Percentiles rank a stretch among this genome's conserved stretches.
These are phyloP conservation scores for Zaprionus capensis DNA, from an alignment of 1,140 invertebrate species.

Conservation along the genomic window DNA sequence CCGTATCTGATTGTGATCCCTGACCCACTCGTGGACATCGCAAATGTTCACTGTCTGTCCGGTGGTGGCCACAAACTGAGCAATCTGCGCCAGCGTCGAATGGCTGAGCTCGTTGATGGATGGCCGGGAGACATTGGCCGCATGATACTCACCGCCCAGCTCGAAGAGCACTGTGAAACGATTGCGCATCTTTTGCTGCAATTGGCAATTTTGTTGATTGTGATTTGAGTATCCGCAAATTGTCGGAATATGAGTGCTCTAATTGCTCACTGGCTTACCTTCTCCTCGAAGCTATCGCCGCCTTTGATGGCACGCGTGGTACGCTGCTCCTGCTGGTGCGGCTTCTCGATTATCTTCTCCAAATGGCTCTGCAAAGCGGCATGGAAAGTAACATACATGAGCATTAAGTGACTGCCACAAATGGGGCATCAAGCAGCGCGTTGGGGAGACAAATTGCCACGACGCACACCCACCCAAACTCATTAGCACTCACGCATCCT, in stretches of 20 bases:
- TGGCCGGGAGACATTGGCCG: slow-evolving; percentile 82
- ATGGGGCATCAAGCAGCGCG: slow-evolving; percentile 46
- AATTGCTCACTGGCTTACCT: slow-evolving; percentile 85
- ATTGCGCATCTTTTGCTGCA: slow-evolving; percentile 85
- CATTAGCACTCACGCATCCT: neutral
- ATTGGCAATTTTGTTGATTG: slow-evolving; percentile 14
- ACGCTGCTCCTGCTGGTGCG: slow-evolving; percentile 88
- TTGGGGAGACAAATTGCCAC: slow-evolving; percentile 53
- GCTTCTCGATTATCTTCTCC: slow-evolving; percentile 91
- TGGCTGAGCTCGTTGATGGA: slow-evolving; percentile 81
- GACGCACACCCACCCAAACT: neutral
- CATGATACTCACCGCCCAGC: slow-evolving; percentile 86
- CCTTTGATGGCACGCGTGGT: slow-evolving; percentile 90
- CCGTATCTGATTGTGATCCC: slow-evolving; percentile 85
- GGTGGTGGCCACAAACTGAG: slow-evolving; percentile 92
- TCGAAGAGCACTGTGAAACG: slow-evolving; percentile 93
- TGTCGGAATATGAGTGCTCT: slow-evolving; percentile 3
- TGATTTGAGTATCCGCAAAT: slow-evolving; percentile 9
- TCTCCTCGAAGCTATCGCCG: slow-evolving; percentile 88
- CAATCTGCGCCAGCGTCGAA: slow-evolving; percentile 89
- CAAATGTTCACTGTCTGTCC: slow-evolving; percentile 93
- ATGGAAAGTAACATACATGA: slow-evolving; percentile 35
- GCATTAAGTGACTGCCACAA: slow-evolving; percentile 74
- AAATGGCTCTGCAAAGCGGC: slow-evolving; percentile 89
- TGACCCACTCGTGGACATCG: slow-evolving; percentile 90